phyloP scores from a whole-genome alignment of 2,888 invertebrate genomes.

The Drosophila siamana region DNA sequence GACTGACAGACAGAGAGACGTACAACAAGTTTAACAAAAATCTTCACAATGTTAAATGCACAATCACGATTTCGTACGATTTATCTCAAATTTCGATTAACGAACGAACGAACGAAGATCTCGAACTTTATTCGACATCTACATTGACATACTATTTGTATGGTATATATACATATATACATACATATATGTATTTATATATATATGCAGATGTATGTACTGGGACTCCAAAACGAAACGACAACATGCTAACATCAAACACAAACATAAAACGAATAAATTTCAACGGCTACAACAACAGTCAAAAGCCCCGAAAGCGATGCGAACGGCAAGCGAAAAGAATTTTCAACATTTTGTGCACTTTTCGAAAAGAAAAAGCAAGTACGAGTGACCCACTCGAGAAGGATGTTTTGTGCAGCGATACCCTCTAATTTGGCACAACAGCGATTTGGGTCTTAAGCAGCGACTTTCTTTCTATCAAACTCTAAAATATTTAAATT shows the following conservation, averaged over 20 bases:
- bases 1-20: background rate
- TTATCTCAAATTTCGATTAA: slow-evolving; percentile 61
- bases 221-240: slow-evolving; percentile 34
- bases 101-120: slow-evolving; percentile 56
- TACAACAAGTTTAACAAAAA: slow-evolving; percentile 44
- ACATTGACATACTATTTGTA: background rate
- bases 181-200: background rate
- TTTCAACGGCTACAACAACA: slow-evolving; percentile 11
- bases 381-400: background rate
- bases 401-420: background rate
- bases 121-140: slow-evolving; percentile 35
- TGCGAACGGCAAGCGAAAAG: slow-evolving; percentile 19
- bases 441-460: too few relatives aligned
- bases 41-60: slow-evolving; percentile 70
- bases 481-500: background rate
- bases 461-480: too few relatives aligned
- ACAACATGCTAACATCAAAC: slow-evolving; percentile 58
- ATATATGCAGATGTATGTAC: background rate
- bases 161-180: background rate
- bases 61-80: slow-evolving; percentile 69
- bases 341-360: slow-evolving; percentile 30
- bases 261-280: slow-evolving; percentile 53
- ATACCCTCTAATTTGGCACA: background rate
- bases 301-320: background rate
- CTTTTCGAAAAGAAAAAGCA: background rate